Base-by-base conservation (phyloP, 2,888 invertebrate genomes). In the Calameuta pallipes region DNA sequence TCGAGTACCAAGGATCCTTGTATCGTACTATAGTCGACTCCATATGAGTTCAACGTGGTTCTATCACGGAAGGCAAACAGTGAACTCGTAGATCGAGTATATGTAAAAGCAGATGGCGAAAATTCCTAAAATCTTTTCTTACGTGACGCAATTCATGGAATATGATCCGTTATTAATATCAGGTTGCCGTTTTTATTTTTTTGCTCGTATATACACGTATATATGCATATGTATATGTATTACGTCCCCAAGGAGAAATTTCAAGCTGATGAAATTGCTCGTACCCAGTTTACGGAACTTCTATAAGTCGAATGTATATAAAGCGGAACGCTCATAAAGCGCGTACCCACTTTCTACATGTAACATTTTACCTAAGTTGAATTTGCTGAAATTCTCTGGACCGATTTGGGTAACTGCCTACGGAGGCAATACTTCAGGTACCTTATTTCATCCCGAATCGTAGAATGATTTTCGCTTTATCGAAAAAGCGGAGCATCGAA, bases 241-340 rank as follows among this genome's bases (percentile, higher is more conserved):
- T 56, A 23, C 23, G 23, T 56, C 23, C 56, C 78, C n/a, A 30
- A 15, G 34, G 74, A 33, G 15, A 83, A 84, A 84, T 84, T 85
- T 75, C 79, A 75, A 76, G 71, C 76, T 76, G 70, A 41, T 41
- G 79, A 76, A 79, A 80, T 76, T 80, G 77, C 35, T 75, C 75
- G 76, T 75, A 75, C 36, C 34, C 23, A 35, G n/a, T 74, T 74
- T 35, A 23, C 34, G 35, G 74, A 6, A 41, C 36, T 30, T 13
- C 13, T 36, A 41, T 23, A 74, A 13, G 30, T 71, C 34, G 13
- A 74, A 35, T 74, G 74, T 36, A 35, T 35, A 74, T 71, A 33
- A 71, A 34, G 6, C 33, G 31, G 31, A 71, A 71, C 9, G 71
- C 1, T 34, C 71, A 34, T 31, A 71, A 31, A 56, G 56, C 56